Percentiles rank a stretch among this genome's conserved stretches.
phyloP scores from a whole-genome alignment of 1,140 invertebrate species.

The Amyelois transitella region DNA sequence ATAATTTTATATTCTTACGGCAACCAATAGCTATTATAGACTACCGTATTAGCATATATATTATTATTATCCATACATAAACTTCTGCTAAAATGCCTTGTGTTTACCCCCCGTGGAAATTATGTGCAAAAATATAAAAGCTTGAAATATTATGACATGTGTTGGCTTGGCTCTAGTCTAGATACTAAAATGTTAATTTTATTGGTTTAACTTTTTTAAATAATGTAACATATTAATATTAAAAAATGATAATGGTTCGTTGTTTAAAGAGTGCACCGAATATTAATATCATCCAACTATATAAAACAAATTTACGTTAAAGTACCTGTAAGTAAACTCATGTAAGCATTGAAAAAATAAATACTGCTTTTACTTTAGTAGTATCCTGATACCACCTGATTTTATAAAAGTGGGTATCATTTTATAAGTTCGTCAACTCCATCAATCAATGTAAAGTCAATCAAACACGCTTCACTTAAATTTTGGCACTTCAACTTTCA shows the following conservation, averaged over 20 bases:
- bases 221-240: background rate
- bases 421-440: no score
- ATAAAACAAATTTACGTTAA: background rate
- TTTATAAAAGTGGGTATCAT: background rate
- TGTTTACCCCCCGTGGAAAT: background rate
- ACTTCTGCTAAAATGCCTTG: background rate
- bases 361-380: no score
- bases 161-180: background rate
- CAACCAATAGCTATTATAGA: background rate
- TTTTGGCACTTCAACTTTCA: background rate
- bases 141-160: background rate
- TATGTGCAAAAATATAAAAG: background rate
- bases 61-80: background rate
- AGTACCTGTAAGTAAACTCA: no score
- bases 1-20: background rate
- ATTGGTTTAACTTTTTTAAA: background rate
- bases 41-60: background rate
- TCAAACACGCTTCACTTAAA: background rate
- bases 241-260: no score
- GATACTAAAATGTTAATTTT: background rate
- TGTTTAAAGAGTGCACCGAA: no score
- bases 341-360: no score
- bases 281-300: no score
- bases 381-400: background rate
- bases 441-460: background rate